Conservation (phyloP, 1,140 invertebrate species). For the Drosophila murphyi region DNA sequence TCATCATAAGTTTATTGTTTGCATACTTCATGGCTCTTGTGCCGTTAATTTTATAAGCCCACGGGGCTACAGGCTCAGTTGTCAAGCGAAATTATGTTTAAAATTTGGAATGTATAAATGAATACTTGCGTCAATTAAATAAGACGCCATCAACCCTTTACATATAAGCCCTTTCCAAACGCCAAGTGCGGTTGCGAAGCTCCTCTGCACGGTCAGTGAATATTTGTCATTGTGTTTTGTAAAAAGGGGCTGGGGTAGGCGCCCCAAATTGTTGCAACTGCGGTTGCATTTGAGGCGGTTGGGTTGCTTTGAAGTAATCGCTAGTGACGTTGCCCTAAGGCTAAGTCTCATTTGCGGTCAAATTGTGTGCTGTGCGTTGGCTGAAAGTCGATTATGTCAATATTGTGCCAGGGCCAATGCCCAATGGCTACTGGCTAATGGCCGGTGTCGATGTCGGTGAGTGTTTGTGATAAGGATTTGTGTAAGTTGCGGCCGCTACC, state of each 20-base stretch:
- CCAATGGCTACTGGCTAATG: slow-evolving; percentile 33
- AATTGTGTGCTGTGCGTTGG: slow-evolving; percentile 74
- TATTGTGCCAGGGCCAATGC: slow-evolving; percentile 74
- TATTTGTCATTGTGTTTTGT: slow-evolving; percentile 62
- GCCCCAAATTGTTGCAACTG: slow-evolving; percentile 18
- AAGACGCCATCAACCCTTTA: background rate
- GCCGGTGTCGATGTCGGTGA: slow-evolving; percentile 14
- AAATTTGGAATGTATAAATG: slow-evolving; percentile 5
- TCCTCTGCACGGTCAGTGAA: slow-evolving; percentile 42
- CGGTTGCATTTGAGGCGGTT: slow-evolving; percentile 42
- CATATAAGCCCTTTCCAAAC: background rate
- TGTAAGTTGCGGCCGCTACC: slow-evolving; percentile 46
- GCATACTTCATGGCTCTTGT: slow-evolving; percentile 50
- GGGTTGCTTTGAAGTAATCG: slow-evolving; percentile 72
- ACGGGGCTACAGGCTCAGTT: slow-evolving; percentile 25
- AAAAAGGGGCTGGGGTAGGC: background rate
- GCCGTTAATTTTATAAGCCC: slow-evolving; percentile 49
- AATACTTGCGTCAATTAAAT: slow-evolving; percentile 26
- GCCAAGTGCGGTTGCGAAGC: slow-evolving; percentile 13
- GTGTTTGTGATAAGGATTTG: slow-evolving; percentile 68
- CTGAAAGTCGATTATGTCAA: slow-evolving; percentile 82
- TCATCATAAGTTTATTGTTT: slow-evolving; percentile 68
- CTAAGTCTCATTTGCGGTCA: slow-evolving; percentile 81
- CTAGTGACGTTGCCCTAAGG: slow-evolving; percentile 59
- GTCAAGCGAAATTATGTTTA: slow-evolving; percentile 4